Percentiles rank a stretch among this genome's conserved stretches.
These are phyloP conservation scores for Bombus turneri DNA, from an alignment of 1,140 invertebrate genomes.

Conservation along the genomic window DNA sequence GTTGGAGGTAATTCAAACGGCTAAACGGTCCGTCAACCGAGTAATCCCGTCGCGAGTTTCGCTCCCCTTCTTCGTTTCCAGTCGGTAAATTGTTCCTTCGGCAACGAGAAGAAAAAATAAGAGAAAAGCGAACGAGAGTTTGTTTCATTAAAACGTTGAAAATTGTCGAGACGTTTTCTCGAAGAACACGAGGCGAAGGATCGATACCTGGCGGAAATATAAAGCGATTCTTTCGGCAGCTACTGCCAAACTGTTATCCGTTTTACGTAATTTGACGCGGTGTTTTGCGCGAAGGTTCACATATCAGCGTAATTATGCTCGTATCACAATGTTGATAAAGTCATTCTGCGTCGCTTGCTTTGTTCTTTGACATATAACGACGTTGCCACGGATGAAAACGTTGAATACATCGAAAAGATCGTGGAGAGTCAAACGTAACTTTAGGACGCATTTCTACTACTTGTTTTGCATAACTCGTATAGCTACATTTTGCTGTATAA, in stretches of 20 bases:
- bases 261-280: not conserved
- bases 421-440: not conserved
- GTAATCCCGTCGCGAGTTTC: slow-evolving; percentile 12
- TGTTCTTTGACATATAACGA: not conserved
- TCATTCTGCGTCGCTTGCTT: not conserved
- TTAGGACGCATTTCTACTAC: not conserved
- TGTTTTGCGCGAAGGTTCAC: not conserved
- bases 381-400: not conserved
- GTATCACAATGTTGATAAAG: not conserved
- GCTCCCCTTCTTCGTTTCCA: not conserved
- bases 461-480: not conserved
- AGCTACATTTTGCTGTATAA: not conserved
- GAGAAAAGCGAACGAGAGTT: not conserved
- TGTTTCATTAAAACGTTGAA: not conserved
- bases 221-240: not conserved
- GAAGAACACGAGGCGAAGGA: too few species aligned
- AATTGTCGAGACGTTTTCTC: not conserved
- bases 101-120: not conserved
- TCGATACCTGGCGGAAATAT: not conserved
- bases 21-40: slow-evolving; percentile 23
- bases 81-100: slow-evolving; percentile 38
- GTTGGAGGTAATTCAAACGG: slow-evolving; percentile 30
- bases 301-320: too few species aligned
- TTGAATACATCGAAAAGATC: not conserved
- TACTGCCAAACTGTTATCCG: not conserved